Evolutionary conservation across 1,140 invertebrate genomes (phyloP).

Genomic region (Ips typographus): DNA sequence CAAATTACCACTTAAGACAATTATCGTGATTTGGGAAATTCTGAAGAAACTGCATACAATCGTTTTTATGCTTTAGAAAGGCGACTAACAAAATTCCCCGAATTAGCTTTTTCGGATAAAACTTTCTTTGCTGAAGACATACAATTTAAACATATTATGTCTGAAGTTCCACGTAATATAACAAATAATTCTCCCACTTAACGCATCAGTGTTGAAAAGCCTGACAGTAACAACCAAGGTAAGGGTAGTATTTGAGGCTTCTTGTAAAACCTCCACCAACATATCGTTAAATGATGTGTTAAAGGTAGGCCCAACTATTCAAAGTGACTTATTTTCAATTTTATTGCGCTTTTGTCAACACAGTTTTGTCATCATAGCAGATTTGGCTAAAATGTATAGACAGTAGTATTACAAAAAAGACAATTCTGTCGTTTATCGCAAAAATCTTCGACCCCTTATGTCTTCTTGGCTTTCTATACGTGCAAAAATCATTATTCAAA

Average conservation of each 20-base stretch:
- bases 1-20: slow-evolving; percentile 30
- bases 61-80: slow-evolving; percentile 34
- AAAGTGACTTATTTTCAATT: too few relatives aligned
- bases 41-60: slow-evolving; percentile 32
- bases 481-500: too few relatives aligned
- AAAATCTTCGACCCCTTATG: too few relatives aligned
- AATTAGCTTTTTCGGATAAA: slow-evolving; percentile 42
- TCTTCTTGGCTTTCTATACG: too few relatives aligned
- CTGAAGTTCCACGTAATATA: slow-evolving; percentile 17
- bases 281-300: too few relatives aligned
- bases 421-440: too few relatives aligned
- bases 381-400: slow-evolving; percentile 53
- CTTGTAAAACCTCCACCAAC: too few relatives aligned
- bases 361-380: slow-evolving; percentile 43
- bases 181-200: slow-evolving; percentile 11
- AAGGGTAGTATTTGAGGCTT: slow-evolving; percentile 10
- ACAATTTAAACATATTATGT: slow-evolving; percentile 48
- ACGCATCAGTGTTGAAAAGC: slow-evolving; percentile 43
- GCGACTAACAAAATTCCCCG: slow-evolving; percentile 28
- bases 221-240: slow-evolving; percentile 47
- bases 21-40: slow-evolving; percentile 34
- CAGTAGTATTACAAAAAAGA: slow-evolving; percentile 27
- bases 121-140: slow-evolving; percentile 51
- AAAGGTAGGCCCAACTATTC: too few relatives aligned
- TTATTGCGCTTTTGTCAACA: slow-evolving; percentile 20